These are phyloP conservation scores for Delia radicum DNA, from an alignment of 1,140 invertebrate genomes.

Conservation along the genomic window DNA sequence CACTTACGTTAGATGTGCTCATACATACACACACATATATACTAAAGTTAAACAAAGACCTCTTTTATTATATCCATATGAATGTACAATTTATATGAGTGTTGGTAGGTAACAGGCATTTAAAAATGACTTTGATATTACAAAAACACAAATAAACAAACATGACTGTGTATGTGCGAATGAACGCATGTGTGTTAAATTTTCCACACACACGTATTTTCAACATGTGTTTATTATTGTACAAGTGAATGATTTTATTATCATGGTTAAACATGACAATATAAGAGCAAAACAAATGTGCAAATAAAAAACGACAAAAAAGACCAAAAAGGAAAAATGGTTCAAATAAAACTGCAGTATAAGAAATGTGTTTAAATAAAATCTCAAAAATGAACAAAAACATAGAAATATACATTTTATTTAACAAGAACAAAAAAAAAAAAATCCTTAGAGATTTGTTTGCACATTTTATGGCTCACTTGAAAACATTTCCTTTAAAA, in stretches of 20 bases:
- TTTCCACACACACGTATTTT: not conserved
- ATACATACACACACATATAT: not conserved
- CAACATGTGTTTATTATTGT: conserved; percentile 19
- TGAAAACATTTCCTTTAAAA: too few species aligned
- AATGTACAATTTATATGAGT: not conserved
- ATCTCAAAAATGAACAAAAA: too few species aligned
- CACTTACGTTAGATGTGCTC: not conserved
- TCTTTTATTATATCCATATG: not conserved
- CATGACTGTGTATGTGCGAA: not conserved
- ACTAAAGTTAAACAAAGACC: not conserved
- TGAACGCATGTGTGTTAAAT: not conserved
- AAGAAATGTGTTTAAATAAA: too few species aligned
- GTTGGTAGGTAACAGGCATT: not conserved
- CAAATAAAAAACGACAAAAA: too few species aligned
- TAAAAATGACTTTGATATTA: not conserved
- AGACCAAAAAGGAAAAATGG: too few species aligned
- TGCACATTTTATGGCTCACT: too few species aligned
- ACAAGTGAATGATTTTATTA: not conserved
- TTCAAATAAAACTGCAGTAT: too few species aligned
- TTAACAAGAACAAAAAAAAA: too few species aligned
- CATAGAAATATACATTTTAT: too few species aligned
- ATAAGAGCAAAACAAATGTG: too few species aligned
- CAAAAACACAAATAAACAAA: not conserved
- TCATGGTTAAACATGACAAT: too few species aligned
- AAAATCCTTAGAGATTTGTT: too few species aligned